phyloP scores from a whole-genome alignment of 2,888 invertebrate species.

The Diaphora mendica region DNA sequence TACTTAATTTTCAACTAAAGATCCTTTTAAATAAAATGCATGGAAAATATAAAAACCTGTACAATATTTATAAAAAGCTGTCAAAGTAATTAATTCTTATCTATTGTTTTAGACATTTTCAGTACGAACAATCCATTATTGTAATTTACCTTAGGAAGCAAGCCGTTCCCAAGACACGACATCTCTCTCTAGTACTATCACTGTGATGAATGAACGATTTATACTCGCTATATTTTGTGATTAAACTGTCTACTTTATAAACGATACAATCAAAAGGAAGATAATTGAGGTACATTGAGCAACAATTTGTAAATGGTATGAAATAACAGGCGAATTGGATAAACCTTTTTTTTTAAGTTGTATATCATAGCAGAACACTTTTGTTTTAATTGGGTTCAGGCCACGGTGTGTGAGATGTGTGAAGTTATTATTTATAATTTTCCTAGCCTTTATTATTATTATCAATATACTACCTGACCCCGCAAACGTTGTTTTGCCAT shows the following conservation, averaged over 20 bases:
- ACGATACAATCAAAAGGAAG: slow-evolving; percentile 40
- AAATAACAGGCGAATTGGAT: not conserved
- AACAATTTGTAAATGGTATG: not conserved
- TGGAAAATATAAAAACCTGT: not conserved
- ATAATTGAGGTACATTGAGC: slow-evolving; percentile 26
- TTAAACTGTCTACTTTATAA: slow-evolving; percentile 47
- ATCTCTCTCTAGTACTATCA: slow-evolving; percentile 20
- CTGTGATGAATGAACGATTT: slow-evolving; percentile 43
- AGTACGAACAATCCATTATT: slow-evolving; percentile 23
- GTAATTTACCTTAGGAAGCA: slow-evolving; percentile 30
- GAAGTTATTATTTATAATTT: no score
- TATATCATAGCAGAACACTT: no score
- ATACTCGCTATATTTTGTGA: slow-evolving; percentile 41
- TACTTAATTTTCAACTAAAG: no score
- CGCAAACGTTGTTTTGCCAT: no score
- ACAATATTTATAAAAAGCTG: not conserved
- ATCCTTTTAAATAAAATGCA: not conserved
- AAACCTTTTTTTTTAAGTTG: no score
- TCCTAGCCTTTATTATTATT: no score
- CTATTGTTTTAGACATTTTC: slow-evolving; percentile 4
- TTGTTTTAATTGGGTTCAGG: no score
- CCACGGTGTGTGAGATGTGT: no score
- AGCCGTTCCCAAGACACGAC: slow-evolving; percentile 24
- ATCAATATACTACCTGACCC: no score
- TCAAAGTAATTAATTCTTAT: slow-evolving; percentile 14